Percentiles rank a stretch among this genome's conserved stretches.
Evolutionary conservation across 2,888 invertebrate species (phyloP).

Genomic region (Lithophane ornitopus): DNA sequence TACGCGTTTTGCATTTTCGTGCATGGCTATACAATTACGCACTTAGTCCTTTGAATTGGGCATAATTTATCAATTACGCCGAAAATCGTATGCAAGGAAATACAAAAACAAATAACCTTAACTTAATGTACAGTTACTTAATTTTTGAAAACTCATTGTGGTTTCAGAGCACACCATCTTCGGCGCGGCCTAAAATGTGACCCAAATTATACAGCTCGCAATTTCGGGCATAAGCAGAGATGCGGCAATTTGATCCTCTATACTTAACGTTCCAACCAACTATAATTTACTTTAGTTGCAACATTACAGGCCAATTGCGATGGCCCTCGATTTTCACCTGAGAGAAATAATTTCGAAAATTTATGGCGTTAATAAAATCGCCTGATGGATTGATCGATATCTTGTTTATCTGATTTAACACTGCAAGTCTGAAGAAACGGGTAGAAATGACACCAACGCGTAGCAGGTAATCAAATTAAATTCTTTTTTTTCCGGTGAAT

Average conservation of each 20-base stretch:
- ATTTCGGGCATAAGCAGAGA: conserved; percentile 61
- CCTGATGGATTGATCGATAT: conserved; percentile 80
- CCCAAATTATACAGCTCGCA: conserved; percentile 65
- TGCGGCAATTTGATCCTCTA: conserved; percentile 67
- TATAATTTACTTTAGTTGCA: conserved; percentile 81
- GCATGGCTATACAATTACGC: conserved; percentile 15
- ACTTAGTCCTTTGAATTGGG: conserved; percentile 27
- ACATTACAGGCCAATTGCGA: conserved; percentile 75
- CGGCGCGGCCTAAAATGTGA: conserved; percentile 56
- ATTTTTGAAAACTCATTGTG: conserved; percentile 61
- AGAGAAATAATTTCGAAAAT: conserved; percentile 79
- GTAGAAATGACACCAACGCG: conserved; percentile 49
- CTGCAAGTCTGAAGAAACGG: conserved; percentile 49
- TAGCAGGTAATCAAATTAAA: conserved; percentile 19
- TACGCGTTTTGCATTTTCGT: not conserved
- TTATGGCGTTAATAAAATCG: conserved; percentile 79
- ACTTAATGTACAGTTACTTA: conserved; percentile 63
- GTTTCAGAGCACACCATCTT: conserved; percentile 53
- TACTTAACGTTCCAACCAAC: conserved; percentile 74
- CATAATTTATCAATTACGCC: conserved; percentile 61
- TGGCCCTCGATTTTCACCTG: conserved; percentile 72
- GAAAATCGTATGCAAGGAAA: conserved; percentile 28
- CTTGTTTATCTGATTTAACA: conserved; percentile 68
- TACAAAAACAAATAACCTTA: conserved; percentile 61
- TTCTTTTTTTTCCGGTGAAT: conserved; percentile 12